These are phyloP conservation scores for Lytechinus pictus DNA, from an alignment of 35 echinoderm and acorn worm species.

Conservation along the genomic window DNA sequence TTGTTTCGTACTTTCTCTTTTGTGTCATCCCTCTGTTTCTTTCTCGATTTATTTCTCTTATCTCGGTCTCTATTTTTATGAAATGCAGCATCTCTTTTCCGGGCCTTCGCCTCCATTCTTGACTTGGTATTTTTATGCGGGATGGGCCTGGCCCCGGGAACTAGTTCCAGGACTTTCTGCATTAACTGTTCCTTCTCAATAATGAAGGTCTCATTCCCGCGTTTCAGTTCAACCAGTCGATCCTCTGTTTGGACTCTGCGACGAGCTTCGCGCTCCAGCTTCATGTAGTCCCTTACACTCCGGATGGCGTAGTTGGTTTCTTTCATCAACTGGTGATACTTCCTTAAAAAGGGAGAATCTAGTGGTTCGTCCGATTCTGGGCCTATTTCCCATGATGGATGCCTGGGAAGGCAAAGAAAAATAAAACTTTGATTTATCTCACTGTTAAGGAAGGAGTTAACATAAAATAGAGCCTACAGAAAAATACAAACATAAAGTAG, in stretches of 20 bases:
- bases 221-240: background rate
- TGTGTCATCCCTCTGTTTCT: background rate
- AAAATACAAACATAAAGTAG: too few species aligned
- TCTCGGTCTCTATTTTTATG: background rate
- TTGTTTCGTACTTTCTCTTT: background rate
- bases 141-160: background rate
- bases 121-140: background rate
- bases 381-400: slow-evolving; percentile 4
- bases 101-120: background rate
- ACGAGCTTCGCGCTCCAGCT: slow-evolving; percentile 9
- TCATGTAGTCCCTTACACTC: slow-evolving; percentile 34
- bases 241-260: slow-evolving; percentile 4
- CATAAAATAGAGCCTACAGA: too few species aligned
- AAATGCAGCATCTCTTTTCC: background rate
- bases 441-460: too few species aligned
- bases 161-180: slow-evolving; percentile 41
- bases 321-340: slow-evolving; percentile 23
- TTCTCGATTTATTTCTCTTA: background rate
- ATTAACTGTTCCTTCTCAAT: slow-evolving; percentile 26
- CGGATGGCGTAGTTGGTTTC: slow-evolving; percentile 21
- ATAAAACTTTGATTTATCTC: background rate
- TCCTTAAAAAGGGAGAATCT: slow-evolving; percentile 30
- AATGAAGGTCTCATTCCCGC: slow-evolving; percentile 4
- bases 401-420: background rate
- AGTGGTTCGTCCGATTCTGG: background rate